A percentile compares a stretch with the other conserved stretches of the same genome.
Evolutionary conservation across 1,140 invertebrate genomes (phyloP).

Genomic region (Parapsyche elsis): DNA sequence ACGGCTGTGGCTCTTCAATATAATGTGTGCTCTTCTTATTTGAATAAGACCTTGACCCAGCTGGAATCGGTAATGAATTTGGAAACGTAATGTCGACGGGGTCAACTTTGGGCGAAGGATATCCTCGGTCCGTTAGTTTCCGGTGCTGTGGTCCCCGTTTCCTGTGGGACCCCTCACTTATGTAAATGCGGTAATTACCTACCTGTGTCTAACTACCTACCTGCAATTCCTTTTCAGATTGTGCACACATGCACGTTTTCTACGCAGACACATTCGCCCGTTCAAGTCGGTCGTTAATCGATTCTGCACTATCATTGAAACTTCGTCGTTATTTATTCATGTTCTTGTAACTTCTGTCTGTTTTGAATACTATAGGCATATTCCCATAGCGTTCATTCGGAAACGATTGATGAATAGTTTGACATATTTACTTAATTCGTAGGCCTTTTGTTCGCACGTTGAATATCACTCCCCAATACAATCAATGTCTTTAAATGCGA

Average conservation of each 20-base stretch:
- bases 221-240: constrained; percentile 1
- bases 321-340: background rate
- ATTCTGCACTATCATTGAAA: background rate
- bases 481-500: no score
- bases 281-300: background rate
- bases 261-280: background rate
- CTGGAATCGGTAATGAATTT: background rate
- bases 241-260: background rate
- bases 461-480: no score
- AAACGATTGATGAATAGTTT: no score
- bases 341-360: no score
- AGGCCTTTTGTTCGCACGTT: no score
- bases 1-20: no score
- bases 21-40: background rate
- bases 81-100: background rate
- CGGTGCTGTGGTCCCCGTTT: background rate
- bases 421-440: no score
- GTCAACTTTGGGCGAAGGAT: constrained; percentile 16
- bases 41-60: constrained; percentile 24
- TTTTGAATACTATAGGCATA: no score
- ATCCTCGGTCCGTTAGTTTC: constrained; percentile 25
- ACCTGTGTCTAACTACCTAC: background rate
- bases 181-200: constrained; percentile 22
- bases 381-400: no score
- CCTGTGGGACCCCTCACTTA: constrained; percentile 22